Base-by-base conservation (phyloP, 1,140 invertebrate species). In the Panagrolaimus sp. region DNA sequence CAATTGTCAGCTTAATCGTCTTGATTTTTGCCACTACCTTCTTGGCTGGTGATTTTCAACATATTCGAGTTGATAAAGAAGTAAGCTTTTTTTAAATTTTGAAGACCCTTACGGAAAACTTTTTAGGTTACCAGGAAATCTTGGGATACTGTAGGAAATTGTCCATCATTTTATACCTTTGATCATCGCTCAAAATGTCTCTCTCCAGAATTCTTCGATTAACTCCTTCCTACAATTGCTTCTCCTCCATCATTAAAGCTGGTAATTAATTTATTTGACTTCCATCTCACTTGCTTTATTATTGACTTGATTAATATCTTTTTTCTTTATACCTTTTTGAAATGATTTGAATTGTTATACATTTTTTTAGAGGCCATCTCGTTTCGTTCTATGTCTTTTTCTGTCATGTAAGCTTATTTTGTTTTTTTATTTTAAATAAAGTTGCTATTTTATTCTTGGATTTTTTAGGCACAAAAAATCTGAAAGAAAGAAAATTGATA, bases 21-120 rank as follows among this genome's bases (percentile, higher is more conserved):
- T 64, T 65, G 9, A 67, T 76, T 47, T 66, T 75, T 48, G 68
- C 75, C 21, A 47, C 71, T 24, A 63, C 74, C 24, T 67, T 66
- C 58, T 48, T 78, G 70, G 75, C 77, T 52, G 76, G 78, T 28
- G 76, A 78, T 43, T 78, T 78, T 48, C 76, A 79, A 65, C 64
- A 28, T 10, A 78, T 78, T 45, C 71, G 76, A 46, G 64, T 64
- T 48, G 78, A 78, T 72, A 24, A 75, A 43, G 28, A 67, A 66
- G 75, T 78, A 45, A 12, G 70, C 24, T 28, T 26, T 68, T 15
- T 1, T 26, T 17, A 8, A 10, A 67, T 67, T n/a, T n/a, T n/a
- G n/a, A 15, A 12, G 0, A 47, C 21, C 28, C 10, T n/a, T 67
- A n/a, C n/a, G n/a, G n/a, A n/a, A n/a, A n/a, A n/a, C n/a, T 17